Evolutionary conservation across 2,113 vertebrate species (phyloP).

Genomic region (Larimichthys polyactis): DNA sequence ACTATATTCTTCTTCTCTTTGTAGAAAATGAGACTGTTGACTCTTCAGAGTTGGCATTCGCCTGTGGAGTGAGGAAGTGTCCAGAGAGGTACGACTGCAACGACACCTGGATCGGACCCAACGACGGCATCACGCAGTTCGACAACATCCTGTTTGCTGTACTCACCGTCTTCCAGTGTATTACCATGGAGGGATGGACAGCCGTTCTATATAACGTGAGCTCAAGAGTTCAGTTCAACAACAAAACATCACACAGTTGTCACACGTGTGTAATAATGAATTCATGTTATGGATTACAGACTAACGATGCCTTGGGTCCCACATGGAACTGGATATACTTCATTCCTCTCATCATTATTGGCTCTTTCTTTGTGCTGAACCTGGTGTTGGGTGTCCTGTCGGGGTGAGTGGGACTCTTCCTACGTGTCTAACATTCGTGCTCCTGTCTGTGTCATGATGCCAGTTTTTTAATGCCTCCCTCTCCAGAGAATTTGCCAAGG

Average conservation of each 20-base stretch:
- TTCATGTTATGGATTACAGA: conserved; percentile 80
- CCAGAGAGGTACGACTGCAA: conserved; percentile 88
- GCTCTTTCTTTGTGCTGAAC: conserved; percentile 98
- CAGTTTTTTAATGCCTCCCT: conserved; percentile 2
- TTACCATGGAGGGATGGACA: conserved; percentile 99
- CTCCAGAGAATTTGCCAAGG: conserved; percentile 97
- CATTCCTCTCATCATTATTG: conserved; percentile 96
- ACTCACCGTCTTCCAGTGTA: conserved; percentile 98
- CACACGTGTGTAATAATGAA: background rate
- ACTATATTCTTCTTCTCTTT: background rate
- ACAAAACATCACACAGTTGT: background rate
- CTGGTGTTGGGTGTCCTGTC: conserved; percentile 96
- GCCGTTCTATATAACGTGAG: conserved; percentile 93
- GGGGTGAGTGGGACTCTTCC: conserved; percentile 84
- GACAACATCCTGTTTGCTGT: conserved; percentile 99
- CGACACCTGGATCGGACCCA: conserved; percentile 95
- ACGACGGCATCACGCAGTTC: conserved; percentile 98
- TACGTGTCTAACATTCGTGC: background rate
- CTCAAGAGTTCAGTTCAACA: background rate
- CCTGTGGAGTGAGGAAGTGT: conserved; percentile 84
- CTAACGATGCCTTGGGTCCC: conserved; percentile 95
- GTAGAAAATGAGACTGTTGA: conserved; percentile 93
- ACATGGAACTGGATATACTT: conserved; percentile 99
- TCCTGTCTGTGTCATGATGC: background rate
- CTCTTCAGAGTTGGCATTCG: conserved; percentile 88